These are phyloP conservation scores for Chionomys nivalis DNA, from an alignment of 2,113 vertebrate genomes.

Conservation along the genomic window DNA sequence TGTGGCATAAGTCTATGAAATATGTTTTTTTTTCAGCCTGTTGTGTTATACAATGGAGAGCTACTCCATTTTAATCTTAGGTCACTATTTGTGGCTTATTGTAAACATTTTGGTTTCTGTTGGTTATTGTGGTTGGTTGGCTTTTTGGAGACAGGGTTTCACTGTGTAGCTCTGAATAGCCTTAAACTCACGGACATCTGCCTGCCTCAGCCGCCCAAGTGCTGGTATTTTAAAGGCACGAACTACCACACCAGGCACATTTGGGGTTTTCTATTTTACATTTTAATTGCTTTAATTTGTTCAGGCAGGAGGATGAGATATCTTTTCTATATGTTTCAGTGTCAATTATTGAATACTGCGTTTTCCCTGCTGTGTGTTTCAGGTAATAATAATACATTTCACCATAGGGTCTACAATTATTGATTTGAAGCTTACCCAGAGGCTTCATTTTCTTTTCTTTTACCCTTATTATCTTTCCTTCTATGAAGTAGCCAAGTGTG, in stretches of 20 bases:
- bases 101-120: background rate
- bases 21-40: background rate
- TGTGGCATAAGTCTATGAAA: background rate
- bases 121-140: background rate
- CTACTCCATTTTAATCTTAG: background rate
- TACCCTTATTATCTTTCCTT: background rate
- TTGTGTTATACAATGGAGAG: background rate
- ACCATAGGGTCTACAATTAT: background rate
- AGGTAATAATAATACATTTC: conserved; percentile 5
- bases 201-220: background rate
- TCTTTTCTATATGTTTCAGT: conserved; percentile 30
- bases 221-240: background rate
- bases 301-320: background rate
- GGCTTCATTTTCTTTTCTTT: background rate
- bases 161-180: background rate
- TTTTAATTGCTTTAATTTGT: background rate
- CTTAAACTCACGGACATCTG: background rate
- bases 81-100: background rate
- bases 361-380: background rate
- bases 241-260: background rate
- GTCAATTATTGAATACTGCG: background rate
- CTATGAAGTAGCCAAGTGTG: background rate
- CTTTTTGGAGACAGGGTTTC: background rate
- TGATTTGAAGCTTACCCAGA: background rate
- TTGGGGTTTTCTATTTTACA: conserved; percentile 12